A percentile compares a stretch with the other conserved stretches of the same genome.
Evolutionary conservation across 2,113 vertebrate genomes (phyloP).

Genomic region (Caloenas nicobarica): DNA sequence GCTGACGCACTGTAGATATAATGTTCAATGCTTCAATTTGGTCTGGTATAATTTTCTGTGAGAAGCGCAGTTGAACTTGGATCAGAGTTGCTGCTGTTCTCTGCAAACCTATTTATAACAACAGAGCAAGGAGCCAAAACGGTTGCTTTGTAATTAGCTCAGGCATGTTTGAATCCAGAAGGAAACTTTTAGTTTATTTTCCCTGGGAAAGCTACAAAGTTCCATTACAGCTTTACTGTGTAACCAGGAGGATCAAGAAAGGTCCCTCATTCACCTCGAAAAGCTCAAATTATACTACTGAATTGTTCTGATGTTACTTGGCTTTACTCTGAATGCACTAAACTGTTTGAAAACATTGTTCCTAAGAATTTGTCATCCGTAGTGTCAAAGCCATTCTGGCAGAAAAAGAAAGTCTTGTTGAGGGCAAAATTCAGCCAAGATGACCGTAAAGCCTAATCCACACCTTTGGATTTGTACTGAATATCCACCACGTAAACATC

Average conservation of each 20-base stretch:
- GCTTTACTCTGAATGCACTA: neutral
- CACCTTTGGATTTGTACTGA: slow-evolving; percentile 60
- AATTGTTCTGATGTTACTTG: neutral
- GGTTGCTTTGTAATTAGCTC: slow-evolving; percentile 72
- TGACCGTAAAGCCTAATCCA: slow-evolving; percentile 60
- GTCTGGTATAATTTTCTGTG: neutral
- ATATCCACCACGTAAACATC: slow-evolving; percentile 72
- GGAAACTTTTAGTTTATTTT: slow-evolving; percentile 57
- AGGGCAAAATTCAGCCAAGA: slow-evolving; percentile 43
- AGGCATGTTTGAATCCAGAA: slow-evolving; percentile 64
- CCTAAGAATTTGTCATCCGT: neutral
- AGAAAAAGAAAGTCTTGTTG: slow-evolving; percentile 13
- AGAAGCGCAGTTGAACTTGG: neutral
- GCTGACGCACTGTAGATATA: rapidly evolving
- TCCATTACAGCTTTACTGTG: slow-evolving; percentile 6
- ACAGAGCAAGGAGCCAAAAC: slow-evolving; percentile 47
- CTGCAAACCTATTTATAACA: slow-evolving; percentile 18
- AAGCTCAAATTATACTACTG: neutral
- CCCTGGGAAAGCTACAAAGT: slow-evolving; percentile 31
- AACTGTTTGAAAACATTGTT: neutral
- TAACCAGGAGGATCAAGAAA: neutral
- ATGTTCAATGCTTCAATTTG: neutral
- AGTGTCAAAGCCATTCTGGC: neutral
- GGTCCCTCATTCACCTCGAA: neutral
- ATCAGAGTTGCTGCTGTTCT: neutral